Base-by-base conservation (phyloP, 2,113 vertebrate species). In the Mesocricetus auratus region DNA sequence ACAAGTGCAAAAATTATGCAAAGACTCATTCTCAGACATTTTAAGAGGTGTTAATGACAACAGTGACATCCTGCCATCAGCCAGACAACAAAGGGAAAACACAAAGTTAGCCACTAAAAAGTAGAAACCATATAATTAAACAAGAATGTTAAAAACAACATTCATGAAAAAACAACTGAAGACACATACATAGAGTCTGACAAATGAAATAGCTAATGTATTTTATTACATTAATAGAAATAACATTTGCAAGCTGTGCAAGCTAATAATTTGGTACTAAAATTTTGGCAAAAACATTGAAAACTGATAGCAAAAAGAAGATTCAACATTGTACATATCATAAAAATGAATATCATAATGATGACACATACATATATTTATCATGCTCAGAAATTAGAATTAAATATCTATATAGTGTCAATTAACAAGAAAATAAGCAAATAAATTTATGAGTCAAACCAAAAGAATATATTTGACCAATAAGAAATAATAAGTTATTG, bases 31-130 rank as follows among this genome's bases (percentile, higher is more conserved):
- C 53, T 93, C 66, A 36, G 1, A 74, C 33, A 24, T 66, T 62
- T 91, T 58, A n/a, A 73, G 33, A 85, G n/a, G n/a, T 86, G 24
- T 83, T 89, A 86, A 75, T 82, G 50, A 95, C 82, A 66, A 62
- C 45, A 64, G 50, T 47, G 66, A 68, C 8, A 16, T 71, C 12
- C 11, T 62, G 9, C 42, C 29, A 91, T 19, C 15, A 60, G 36
- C 17, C 45, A 92, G 36, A 64, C 17, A 89, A n/a, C 85, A 56
- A 29, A 29, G 3, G 7, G 7, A 45, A 75, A 58, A 15, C 19
- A 50, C 31, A 88, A 86, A n/a, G 33, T n/a, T 53, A 87, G 15
- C 26, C 12, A 87, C 50, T 53, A 33, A 87, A 87, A 69, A 24
- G 15, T n/a, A n/a, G 11, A 69, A 22, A 69, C 64, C 33, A 69